A percentile compares a stretch with the other conserved stretches of the same genome.
These are phyloP conservation scores for Lepidocyrtoides sp. DNA, from an alignment of 2,888 invertebrate species.

Conservation along the genomic window DNA sequence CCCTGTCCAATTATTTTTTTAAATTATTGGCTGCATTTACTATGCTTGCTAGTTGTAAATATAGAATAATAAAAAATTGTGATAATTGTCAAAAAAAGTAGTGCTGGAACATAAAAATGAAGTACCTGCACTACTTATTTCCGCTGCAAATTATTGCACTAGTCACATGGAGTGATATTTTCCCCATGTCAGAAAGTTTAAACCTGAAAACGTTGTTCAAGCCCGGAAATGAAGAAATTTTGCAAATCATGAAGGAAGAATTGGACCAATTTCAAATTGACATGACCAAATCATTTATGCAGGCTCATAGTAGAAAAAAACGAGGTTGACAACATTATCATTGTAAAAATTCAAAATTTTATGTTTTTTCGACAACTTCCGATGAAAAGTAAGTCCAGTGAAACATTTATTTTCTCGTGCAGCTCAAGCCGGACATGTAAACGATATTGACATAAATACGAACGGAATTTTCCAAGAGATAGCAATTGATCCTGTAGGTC, in stretches of 20 bases:
- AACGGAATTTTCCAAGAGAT: constrained; percentile 16
- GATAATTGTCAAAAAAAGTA: not conserved
- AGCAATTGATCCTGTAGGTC: constrained; percentile 2
- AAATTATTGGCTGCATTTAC: no score
- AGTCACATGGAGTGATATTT: not conserved
- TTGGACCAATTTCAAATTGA: constrained; percentile 80
- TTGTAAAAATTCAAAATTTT: not conserved
- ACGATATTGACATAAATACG: constrained; percentile 14
- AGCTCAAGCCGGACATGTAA: constrained; percentile 13
- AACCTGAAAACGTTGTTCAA: constrained; percentile 13
- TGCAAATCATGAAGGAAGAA: constrained; percentile 80
- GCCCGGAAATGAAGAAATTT: constrained; percentile 48
- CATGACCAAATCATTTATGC: constrained; percentile 79
- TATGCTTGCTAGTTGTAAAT: no score
- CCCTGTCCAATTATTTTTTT: no score
- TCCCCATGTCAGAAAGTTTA: not conserved
- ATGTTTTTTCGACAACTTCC: no score
- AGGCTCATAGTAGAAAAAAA: constrained; percentile 73
- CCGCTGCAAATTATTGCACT: not conserved
- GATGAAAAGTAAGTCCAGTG: no score
- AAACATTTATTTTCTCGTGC: not conserved
- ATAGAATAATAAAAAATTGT: not conserved
- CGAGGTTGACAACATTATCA: constrained; percentile 73
- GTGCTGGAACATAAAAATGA: not conserved
- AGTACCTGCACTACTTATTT: not conserved